phyloP scores from a whole-genome alignment of 2,113 vertebrate species.

The Neoarius graeffei region DNA sequence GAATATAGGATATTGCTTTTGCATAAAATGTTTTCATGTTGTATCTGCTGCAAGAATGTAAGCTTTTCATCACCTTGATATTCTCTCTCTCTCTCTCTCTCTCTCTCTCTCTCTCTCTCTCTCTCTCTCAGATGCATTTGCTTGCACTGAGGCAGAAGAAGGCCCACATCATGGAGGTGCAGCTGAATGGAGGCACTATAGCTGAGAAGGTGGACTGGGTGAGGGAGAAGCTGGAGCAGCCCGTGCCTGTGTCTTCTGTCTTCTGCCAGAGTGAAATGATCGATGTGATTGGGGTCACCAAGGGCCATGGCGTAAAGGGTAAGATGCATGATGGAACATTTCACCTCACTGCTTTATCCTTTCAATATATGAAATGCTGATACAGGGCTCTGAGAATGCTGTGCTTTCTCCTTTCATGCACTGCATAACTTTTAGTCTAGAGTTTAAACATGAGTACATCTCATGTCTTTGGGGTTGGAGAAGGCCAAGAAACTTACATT shows the following conservation, averaged over 20 bases:
- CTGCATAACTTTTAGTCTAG: neutral
- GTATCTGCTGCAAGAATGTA: neutral
- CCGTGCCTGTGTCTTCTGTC: slow-evolving; percentile 79
- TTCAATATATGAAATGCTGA: neutral
- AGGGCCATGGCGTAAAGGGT: slow-evolving; percentile 98
- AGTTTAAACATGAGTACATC: neutral
- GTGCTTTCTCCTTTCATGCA: neutral
- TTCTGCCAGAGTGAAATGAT: slow-evolving; percentile 97
- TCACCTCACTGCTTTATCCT: neutral
- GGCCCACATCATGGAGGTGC: slow-evolving; percentile 96
- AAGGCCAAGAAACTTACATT: neutral
- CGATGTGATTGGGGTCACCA: slow-evolving; percentile 94
- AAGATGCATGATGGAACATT: slow-evolving; percentile 17
- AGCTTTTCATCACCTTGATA: neutral
- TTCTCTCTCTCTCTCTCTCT: too few relatives aligned
- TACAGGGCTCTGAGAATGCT: neutral
- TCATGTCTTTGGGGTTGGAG: neutral
- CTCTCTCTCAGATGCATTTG: slow-evolving; percentile 83
- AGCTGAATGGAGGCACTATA: slow-evolving; percentile 90
- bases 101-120: too few relatives aligned
- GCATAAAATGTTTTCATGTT: neutral
- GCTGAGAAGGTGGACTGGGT: slow-evolving; percentile 96
- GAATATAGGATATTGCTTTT: neutral
- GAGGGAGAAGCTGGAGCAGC: slow-evolving; percentile 90
- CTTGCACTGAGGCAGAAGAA: slow-evolving; percentile 95